A percentile compares a stretch with the other conserved stretches of the same genome.
phyloP scores from a whole-genome alignment of 1,140 invertebrate genomes.

The Drosophila obscura region DNA sequence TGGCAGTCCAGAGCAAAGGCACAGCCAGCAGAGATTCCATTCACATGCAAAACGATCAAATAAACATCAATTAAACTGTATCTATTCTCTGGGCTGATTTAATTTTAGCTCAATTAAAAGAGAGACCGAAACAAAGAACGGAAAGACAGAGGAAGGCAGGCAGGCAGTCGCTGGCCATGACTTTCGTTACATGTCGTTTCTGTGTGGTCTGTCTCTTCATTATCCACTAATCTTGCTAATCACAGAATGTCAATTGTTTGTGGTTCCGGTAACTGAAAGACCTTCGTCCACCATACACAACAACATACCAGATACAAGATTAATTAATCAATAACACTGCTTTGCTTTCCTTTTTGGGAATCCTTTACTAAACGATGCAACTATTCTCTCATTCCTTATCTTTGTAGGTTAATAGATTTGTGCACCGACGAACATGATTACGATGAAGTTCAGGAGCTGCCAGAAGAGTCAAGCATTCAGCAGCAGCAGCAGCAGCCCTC shows the following conservation, averaged over 20 bases:
- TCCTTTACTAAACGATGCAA: too few species aligned
- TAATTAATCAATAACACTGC: too few species aligned
- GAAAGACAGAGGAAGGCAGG: too few species aligned
- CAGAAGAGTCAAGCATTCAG: constrained; percentile 74
- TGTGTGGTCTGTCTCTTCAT: constrained; percentile 46
- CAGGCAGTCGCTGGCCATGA: constrained; percentile 50
- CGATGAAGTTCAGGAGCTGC: constrained; percentile 81
- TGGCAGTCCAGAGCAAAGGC: constrained; percentile 34
- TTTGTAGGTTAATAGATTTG: constrained; percentile 76
- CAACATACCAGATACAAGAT: too few species aligned
- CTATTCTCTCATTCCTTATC: background rate
- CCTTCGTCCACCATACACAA: too few species aligned
- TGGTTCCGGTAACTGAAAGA: background rate
- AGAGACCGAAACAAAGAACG: constrained; percentile 19
- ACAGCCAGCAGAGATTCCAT: constrained; percentile 31
- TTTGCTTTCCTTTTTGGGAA: too few species aligned
- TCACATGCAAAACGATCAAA: constrained; percentile 54
- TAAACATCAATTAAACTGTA: constrained; percentile 71
- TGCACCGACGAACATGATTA: constrained; percentile 82
- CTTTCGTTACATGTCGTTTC: constrained; percentile 54
- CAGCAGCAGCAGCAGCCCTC: constrained; percentile 17
- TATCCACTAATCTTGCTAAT: constrained; percentile 45
- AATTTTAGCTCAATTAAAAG: constrained; percentile 80
- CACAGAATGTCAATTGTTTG: constrained; percentile 9
- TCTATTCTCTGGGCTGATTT: constrained; percentile 78